phyloP scores from a whole-genome alignment of 2,888 invertebrate species.

The Creontiades dilutus region DNA sequence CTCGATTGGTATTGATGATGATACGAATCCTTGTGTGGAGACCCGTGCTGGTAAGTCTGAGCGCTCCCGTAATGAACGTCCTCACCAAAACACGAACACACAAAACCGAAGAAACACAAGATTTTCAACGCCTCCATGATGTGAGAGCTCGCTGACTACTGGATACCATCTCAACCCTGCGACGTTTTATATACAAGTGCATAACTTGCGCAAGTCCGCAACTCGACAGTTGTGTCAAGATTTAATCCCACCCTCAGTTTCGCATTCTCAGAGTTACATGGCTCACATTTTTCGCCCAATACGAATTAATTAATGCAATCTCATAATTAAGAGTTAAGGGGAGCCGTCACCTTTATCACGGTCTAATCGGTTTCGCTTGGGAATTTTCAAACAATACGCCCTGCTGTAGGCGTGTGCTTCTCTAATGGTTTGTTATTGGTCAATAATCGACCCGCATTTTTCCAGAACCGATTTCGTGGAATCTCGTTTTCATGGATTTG shows the following conservation, averaged over 20 bases:
- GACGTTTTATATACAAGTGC: constrained; percentile 11
- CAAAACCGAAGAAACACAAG: not conserved
- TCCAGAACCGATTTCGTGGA: not conserved
- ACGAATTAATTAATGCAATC: constrained; percentile 1
- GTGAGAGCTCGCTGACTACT: constrained; percentile 1
- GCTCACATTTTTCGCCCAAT: not conserved
- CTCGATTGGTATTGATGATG: constrained; percentile 82
- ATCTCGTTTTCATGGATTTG: not conserved
- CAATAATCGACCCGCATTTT: not conserved
- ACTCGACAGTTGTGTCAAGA: not conserved
- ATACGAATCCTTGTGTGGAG: constrained; percentile 28
- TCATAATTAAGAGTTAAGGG: constrained; percentile 19
- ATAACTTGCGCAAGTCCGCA: constrained; percentile 38
- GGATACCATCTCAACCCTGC: not conserved
- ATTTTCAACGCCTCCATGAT: constrained; percentile 12
- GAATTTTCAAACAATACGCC: not conserved
- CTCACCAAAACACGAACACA: constrained; percentile 27
- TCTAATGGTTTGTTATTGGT: not conserved
- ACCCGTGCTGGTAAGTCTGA: not conserved
- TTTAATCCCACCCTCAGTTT: not conserved
- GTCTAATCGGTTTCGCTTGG: not conserved
- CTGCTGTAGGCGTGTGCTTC: not conserved
- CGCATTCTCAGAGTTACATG: constrained; percentile 9
- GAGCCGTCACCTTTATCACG: not conserved
- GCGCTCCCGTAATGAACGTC: constrained; percentile 41